Conservation (phyloP, 1,140 invertebrate genomes). For the Aphis craccivora region DNA sequence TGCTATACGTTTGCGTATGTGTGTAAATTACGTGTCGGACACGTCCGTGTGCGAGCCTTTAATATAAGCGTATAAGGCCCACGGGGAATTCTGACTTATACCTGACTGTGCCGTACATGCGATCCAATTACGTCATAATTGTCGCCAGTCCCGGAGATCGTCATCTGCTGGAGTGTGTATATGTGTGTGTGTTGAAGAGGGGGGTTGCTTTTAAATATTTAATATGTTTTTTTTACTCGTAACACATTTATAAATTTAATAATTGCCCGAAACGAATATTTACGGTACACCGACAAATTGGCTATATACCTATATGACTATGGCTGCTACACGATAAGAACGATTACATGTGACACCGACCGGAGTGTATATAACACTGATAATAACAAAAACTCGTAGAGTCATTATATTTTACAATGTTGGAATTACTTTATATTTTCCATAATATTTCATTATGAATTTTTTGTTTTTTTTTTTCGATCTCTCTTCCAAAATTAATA, state of each 20-base stretch:
- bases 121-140: slow-evolving; percentile 49
- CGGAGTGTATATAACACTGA: background rate
- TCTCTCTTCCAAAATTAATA: background rate
- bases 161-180: background rate
- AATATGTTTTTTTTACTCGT: background rate
- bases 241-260: background rate
- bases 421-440: too few relatives aligned
- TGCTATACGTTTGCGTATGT: background rate
- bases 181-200: background rate
- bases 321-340: background rate
- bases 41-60: background rate
- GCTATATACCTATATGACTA: background rate
- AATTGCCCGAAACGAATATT: background rate
- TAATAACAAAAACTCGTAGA: background rate
- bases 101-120: background rate
- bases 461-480: too few relatives aligned
- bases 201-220: background rate
- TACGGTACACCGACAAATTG: slow-evolving; percentile 3
- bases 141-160: slow-evolving; percentile 20
- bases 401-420: too few relatives aligned
- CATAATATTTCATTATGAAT: too few relatives aligned
- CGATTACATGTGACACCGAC: background rate
- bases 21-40: background rate
- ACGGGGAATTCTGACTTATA: slow-evolving; percentile 8
- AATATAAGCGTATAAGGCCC: slow-evolving; percentile 1